These are phyloP conservation scores for Ylistrum balloti DNA, from an alignment of 1,140 invertebrate species.

Conservation along the genomic window DNA sequence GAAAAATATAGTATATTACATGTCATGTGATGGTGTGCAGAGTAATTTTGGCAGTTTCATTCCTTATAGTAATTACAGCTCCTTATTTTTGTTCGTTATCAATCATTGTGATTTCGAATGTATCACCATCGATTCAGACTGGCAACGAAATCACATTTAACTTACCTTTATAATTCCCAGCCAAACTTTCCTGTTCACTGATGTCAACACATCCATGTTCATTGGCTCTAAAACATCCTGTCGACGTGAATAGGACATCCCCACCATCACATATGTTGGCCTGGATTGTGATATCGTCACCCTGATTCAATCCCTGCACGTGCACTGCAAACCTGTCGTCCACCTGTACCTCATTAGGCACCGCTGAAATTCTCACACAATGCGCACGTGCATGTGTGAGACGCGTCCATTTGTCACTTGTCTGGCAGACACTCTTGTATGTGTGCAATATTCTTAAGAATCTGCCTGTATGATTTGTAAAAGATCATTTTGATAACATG, in stretches of 20 bases:
- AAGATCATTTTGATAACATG: no score
- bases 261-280: background rate
- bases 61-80: no score
- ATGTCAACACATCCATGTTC: conserved; percentile 54
- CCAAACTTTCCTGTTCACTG: conserved; percentile 22
- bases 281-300: background rate
- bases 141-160: no score
- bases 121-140: no score
- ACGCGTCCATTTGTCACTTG: background rate
- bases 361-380: background rate
- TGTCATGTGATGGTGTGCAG: no score
- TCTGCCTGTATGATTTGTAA: no score
- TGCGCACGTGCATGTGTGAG: background rate
- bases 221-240: conserved; percentile 55
- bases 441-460: background rate
- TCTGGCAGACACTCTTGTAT: background rate
- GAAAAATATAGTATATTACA: no score
- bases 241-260: conserved; percentile 51
- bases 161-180: conserved; percentile 65
- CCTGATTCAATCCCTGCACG: background rate
- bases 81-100: no score
- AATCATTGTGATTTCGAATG: no score
- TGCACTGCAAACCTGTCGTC: background rate
- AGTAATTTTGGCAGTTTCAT: no score
- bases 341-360: background rate